Evolutionary conservation across 2,113 vertebrate genomes (phyloP).

Genomic region (Phyllostomus hastatus): DNA sequence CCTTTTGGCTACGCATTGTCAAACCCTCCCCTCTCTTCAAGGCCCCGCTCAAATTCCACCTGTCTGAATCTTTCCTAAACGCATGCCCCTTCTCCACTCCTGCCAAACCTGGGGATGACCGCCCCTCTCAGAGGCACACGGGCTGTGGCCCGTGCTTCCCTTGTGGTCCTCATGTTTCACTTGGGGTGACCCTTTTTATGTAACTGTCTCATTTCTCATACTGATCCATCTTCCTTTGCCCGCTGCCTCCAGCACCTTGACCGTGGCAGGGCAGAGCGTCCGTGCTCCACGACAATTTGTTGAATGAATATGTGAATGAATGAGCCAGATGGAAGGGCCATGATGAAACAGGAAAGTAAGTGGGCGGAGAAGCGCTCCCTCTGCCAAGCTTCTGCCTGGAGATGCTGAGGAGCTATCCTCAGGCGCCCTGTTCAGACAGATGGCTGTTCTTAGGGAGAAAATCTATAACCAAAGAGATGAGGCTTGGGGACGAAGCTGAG

Average conservation of each 20-base stretch:
- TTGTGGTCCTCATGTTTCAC: background rate
- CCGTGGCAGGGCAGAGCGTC: background rate
- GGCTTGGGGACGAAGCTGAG: background rate
- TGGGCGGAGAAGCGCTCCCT: slow-evolving; percentile 1
- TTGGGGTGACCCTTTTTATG: background rate
- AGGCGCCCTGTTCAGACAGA: background rate
- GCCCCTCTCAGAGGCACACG: background rate
- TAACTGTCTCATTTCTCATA: background rate
- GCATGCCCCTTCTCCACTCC: background rate
- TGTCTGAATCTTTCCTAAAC: background rate
- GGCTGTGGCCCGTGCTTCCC: background rate
- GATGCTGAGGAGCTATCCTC: slow-evolving; percentile 33
- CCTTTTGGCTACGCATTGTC: background rate
- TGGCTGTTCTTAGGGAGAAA: background rate
- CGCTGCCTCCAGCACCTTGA: background rate
- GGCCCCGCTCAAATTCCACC: background rate
- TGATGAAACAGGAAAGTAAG: slow-evolving; percentile 23
- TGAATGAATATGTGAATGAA: slow-evolving; percentile 51
- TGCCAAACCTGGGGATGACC: background rate
- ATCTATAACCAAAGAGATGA: background rate
- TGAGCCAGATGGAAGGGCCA: slow-evolving; percentile 46
- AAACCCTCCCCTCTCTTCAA: background rate
- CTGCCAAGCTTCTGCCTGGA: slow-evolving; percentile 48
- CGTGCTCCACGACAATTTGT: background rate
- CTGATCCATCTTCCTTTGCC: background rate